Percentiles rank a stretch among this genome's conserved stretches.
These are phyloP conservation scores for Stichopus horrens DNA, from an alignment of 53 echinoderm and acorn worm species.

Conservation along the genomic window DNA sequence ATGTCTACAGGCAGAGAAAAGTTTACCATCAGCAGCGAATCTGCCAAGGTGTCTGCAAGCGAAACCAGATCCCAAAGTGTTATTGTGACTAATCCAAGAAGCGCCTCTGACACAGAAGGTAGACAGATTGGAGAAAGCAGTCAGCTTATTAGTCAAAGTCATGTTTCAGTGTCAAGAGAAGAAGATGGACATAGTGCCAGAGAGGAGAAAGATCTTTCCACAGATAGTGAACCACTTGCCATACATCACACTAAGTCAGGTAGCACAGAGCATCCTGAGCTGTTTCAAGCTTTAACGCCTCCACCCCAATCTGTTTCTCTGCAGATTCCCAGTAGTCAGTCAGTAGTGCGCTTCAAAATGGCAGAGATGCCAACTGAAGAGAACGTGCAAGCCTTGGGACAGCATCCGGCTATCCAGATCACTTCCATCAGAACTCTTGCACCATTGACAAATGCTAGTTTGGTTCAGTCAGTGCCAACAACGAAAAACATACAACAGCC, in stretches of 20 bases:
- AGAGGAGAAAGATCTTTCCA: neutral
- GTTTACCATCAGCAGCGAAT: no score
- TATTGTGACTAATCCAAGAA: conserved; percentile 32
- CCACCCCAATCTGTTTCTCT: conserved; percentile 8
- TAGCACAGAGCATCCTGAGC: conserved; percentile 10
- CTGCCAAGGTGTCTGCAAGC: neutral
- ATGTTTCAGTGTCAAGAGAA: neutral
- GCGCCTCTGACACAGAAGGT: neutral
- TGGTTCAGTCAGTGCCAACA: neutral
- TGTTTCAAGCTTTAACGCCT: conserved; percentile 35
- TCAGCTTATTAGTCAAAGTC: neutral
- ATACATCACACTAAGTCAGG: neutral
- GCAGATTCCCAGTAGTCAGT: neutral
- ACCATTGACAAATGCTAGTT: neutral
- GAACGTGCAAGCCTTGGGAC: neutral
- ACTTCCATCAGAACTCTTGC: conserved; percentile 32
- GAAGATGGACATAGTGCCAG: neutral
- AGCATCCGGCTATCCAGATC: conserved; percentile 7
- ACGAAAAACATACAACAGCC: neutral
- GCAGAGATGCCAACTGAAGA: neutral
- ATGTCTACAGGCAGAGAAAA: neutral
- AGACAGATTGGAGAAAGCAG: neutral
- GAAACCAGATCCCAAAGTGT: conserved; percentile 34
- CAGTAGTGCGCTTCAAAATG: neutral
- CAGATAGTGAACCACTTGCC: neutral